Percentiles rank a stretch among this genome's conserved stretches.
Evolutionary conservation across 92 coral and sea anemone genomes (phyloP).

Genomic region (Muricea muricata): DNA sequence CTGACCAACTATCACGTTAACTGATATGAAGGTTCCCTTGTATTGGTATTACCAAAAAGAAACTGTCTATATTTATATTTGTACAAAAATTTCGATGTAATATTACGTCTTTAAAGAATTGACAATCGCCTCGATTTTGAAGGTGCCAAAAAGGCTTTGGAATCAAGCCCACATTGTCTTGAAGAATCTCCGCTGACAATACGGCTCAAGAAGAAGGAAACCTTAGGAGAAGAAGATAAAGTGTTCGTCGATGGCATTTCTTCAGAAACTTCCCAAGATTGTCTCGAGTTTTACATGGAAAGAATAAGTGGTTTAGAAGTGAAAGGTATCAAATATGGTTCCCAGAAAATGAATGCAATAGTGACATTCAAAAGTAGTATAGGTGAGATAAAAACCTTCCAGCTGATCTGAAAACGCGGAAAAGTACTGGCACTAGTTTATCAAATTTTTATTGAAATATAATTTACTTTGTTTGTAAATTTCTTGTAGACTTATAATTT

Average conservation of each 20-base stretch:
- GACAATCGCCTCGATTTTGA: background rate
- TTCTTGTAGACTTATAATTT: too few species aligned
- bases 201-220: background rate
- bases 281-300: background rate
- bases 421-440: too few species aligned
- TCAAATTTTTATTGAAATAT: too few species aligned
- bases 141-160: constrained; percentile 16
- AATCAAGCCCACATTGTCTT: background rate
- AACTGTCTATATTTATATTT: too few species aligned
- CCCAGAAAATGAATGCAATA: background rate
- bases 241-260: constrained; percentile 6
- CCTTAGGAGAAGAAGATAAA: background rate
- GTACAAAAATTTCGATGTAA: too few species aligned
- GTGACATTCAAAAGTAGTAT: background rate
- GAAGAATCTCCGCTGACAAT: background rate
- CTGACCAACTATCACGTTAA: too few species aligned
- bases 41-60: too few species aligned
- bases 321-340: background rate
- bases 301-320: background rate
- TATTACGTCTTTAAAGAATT: background rate
- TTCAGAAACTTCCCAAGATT: background rate
- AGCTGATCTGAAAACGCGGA: too few species aligned
- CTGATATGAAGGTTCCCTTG: too few species aligned
- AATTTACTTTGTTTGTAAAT: too few species aligned
- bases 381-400: background rate